Base-by-base conservation (phyloP, 2,113 vertebrate genomes). In the Cinclus cinclus region DNA sequence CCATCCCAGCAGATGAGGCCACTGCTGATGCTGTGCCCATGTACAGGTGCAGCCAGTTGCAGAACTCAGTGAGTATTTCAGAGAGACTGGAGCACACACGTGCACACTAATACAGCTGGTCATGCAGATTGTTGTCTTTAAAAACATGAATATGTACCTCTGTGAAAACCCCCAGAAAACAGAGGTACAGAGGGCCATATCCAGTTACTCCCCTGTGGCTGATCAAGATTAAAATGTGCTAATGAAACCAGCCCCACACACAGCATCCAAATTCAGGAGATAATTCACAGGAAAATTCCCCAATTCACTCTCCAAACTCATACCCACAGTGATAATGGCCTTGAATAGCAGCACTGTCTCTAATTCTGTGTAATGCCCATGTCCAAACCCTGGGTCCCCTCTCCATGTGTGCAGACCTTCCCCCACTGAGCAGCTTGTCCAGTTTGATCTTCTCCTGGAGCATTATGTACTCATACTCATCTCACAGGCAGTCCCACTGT, bases 61-160 rank as follows among this genome's bases (percentile, higher is more conserved):
- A 1, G 23, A 15, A 19, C 11, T 42, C 7, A 59, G 14, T 3
- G 10, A 22, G 19, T 22, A 3, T 46, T 42, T 28, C 63, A 13
- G 53, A 23, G n/a, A 53, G 13, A 3, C 25, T 81, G 4, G 0
- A 25, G 37, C 15, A 28, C 11, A 76, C 27, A 11, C 3, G 6
- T 7, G 27, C 20, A 44, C 5, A 2, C 1, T 28, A 25, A 23
- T 13, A 42, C 56, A 58, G 18, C 47, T 3, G 3, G 19, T 8
- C 39, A 13, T 6, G 10, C 53, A 64, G 35, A 25, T 23, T 75
- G 20, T 4, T 52, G 12, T 46, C 53, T 60, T 59, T 22, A 89
- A 23, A 13, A 64, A 31, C 14, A 9, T 1, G 2, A 1, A 2
- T 6, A 6, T 23, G 6, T 15, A 23, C 35, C 11, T 11, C 20